Base-by-base conservation (phyloP, 2,888 invertebrate genomes). In the Pharmacophagus antenor region DNA sequence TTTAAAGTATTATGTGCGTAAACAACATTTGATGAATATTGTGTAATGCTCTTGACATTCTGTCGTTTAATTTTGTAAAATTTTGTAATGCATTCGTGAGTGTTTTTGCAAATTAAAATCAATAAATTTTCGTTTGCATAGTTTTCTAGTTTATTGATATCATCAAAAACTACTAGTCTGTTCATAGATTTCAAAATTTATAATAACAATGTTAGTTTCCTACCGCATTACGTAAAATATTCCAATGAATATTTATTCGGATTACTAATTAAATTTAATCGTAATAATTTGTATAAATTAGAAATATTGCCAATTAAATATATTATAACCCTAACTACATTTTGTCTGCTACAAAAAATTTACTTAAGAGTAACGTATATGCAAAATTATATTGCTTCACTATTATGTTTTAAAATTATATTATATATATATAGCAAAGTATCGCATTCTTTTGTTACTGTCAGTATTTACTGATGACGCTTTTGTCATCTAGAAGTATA, bases 31-130 rank as follows among this genome's bases (percentile, higher is more conserved):
- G 4, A 50, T 27, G 27, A 20, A n/a, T 5, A 10, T 20, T 50
- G 50, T 20, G 27, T 17, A 31, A 18, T 23, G 20, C 18, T 31
- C 31, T 50, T 31, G 27, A 50, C 50, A 25, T 50, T 18, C 18
- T 12, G 23, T 15, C 15, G 48, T 10, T 0, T 12, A 20, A 10
- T 50, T 5, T 23, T 27, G 25, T n/a, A 48, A n/a, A n/a, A 15
- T 49, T 25, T 50, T 27, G 27, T 27, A 50, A 50, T 31, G 27
- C 20, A 20, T 50, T 31, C 17, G 15, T 37, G n/a, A 37, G 37
- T 37, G 37, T 37, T 37, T 37, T 37, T n/a, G 37, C 37, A n/a
- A 37, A 37, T 37, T 37, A 37, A 37, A 37, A 37, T 10, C n/a
- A n/a, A n/a, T 37, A 8, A n/a, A 37, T n/a, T 37, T 37, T 37